A percentile compares a stretch with the other conserved stretches of the same genome.
These are phyloP conservation scores for Habropoda laboriosa DNA, from an alignment of 1,140 invertebrate genomes.

Conservation along the genomic window DNA sequence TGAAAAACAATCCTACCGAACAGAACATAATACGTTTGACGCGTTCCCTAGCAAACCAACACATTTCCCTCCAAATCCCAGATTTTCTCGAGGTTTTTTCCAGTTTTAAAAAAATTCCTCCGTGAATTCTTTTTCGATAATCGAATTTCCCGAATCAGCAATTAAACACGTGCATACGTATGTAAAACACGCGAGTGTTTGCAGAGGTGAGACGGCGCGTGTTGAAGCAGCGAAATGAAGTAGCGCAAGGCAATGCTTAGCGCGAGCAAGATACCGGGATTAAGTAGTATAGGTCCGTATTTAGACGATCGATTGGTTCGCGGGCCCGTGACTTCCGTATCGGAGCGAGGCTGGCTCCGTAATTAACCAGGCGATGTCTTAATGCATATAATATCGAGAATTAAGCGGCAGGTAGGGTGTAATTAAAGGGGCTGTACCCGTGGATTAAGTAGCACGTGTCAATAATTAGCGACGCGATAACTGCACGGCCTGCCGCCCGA, in stretches of 20 bases:
- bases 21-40: slow-evolving; percentile 17
- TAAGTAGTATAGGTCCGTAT: neutral
- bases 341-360: neutral
- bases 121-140: neutral
- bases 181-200: neutral
- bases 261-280: neutral
- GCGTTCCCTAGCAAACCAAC: too few relatives aligned
- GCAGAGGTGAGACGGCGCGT: neutral
- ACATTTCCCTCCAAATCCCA: too few relatives aligned
- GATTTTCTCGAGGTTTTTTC: too few relatives aligned
- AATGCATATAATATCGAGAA: slow-evolving; percentile 5
- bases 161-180: neutral
- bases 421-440: neutral
- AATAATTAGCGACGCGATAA: slow-evolving; percentile 32
- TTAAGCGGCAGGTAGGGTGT: neutral
- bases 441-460: slow-evolving; percentile 21
- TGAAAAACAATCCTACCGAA: neutral
- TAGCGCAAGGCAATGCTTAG: neutral
- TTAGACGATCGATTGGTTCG: neutral
- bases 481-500: neutral
- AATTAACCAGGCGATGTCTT: slow-evolving; percentile 20
- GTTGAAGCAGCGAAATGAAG: neutral
- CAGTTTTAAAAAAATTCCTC: too few relatives aligned
- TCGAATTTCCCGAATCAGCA: neutral
- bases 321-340: neutral